phyloP scores from a whole-genome alignment of 1,140 invertebrate species.

The Idris sp. region DNA sequence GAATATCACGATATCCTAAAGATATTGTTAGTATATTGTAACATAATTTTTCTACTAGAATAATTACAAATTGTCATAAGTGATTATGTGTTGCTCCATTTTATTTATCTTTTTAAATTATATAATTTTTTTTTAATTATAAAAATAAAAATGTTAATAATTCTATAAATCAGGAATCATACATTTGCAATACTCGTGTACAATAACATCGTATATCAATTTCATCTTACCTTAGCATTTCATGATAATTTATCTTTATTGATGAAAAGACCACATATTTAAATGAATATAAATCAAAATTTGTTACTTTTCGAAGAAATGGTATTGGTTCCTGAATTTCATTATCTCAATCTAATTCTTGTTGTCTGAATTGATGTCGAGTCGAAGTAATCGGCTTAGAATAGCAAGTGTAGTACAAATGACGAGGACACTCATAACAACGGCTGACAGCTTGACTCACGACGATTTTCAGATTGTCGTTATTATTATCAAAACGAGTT shows the following conservation, averaged over 20 bases:
- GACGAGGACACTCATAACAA: conserved; percentile 59
- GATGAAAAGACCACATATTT: too few relatives aligned
- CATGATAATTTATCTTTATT: too few relatives aligned
- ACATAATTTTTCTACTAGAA: too few relatives aligned
- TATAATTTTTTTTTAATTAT: conserved; percentile 11
- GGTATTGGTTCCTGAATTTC: conserved; percentile 59
- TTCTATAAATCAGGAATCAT: conserved; percentile 42
- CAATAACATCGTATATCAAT: conserved; percentile 26
- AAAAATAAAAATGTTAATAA: conserved; percentile 32
- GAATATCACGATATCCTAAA: too few relatives aligned
- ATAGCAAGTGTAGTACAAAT: conserved; percentile 58
- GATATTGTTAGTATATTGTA: too few relatives aligned
- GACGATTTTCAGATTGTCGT: conserved; percentile 2
- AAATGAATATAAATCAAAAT: conserved; percentile 47
- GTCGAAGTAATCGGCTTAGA: conserved; percentile 56
- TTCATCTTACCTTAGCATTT: conserved; percentile 14
- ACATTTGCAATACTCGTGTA: conserved; percentile 24
- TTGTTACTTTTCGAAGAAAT: conserved; percentile 54
- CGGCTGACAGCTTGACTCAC: conserved; percentile 44
- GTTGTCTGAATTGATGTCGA: conserved; percentile 60
- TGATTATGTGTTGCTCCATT: neutral
- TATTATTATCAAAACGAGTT: conserved; percentile 30
- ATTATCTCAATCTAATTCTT: conserved; percentile 53
- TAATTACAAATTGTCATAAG: neutral
- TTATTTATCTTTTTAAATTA: neutral